phyloP scores from a whole-genome alignment of 2,113 vertebrate species.

The rabbit (Oryctolagus cuniculus) region mOryCun1.1 NC_091438.1:99405001-99405500 shows the following conservation, averaged over 20 bases:
- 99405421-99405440: not conserved
- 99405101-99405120: not conserved
- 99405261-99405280: not conserved
- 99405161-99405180: not conserved
- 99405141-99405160: not conserved
- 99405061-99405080: not conserved
- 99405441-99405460: not conserved
- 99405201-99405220: rapidly evolving
- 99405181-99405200: not conserved
- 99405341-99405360: not conserved
- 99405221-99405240: not conserved
- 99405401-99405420: not conserved
- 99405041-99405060: not conserved
- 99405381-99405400: not conserved
- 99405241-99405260: not conserved
- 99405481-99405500: not conserved
- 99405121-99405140: not conserved
- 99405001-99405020: not conserved
- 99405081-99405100: not conserved
- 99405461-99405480: not conserved
- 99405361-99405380: not conserved
- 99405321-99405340: not conserved
- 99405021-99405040: not conserved
- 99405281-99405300: not conserved
- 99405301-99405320: not conserved